Conservation (phyloP, 2,888 invertebrate genomes). For the Calliopum simillimum region DNA sequence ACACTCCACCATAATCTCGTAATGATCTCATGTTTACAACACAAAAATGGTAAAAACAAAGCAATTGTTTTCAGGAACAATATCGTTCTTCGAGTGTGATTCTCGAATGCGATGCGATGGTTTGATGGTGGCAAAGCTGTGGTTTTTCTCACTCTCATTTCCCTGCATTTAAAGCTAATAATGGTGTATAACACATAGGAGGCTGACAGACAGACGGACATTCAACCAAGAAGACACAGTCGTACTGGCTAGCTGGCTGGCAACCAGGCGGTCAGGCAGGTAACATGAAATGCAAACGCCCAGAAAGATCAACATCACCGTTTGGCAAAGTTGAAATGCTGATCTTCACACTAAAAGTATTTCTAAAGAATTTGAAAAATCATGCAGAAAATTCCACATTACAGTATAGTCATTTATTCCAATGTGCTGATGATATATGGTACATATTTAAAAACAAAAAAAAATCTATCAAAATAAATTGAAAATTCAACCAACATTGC, state of each 20-base stretch:
- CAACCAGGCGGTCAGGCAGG: slow-evolving; percentile 29
- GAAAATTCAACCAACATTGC: too few species aligned
- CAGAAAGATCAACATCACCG: slow-evolving; percentile 54
- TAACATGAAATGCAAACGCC: slow-evolving; percentile 52
- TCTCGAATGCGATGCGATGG: slow-evolving; percentile 4
- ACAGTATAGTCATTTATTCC: too few species aligned
- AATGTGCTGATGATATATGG: too few species aligned
- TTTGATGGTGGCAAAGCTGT: slow-evolving; percentile 49
- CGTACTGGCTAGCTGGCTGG: not conserved
- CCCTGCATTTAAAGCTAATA: slow-evolving; percentile 56
- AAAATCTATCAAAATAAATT: too few species aligned
- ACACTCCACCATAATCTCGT: slow-evolving; percentile 42
- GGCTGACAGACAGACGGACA: not conserved
- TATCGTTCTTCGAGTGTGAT: slow-evolving; percentile 59
- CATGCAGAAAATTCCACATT: too few species aligned
- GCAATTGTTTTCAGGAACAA: slow-evolving; percentile 53
- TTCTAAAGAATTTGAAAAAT: too few species aligned
- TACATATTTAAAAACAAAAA: too few species aligned
- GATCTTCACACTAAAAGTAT: not conserved
- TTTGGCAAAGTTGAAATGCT: slow-evolving; percentile 29
- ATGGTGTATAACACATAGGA: slow-evolving; percentile 44
- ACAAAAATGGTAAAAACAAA: slow-evolving; percentile 41
- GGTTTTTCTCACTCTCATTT: slow-evolving; percentile 61
- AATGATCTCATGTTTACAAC: slow-evolving; percentile 46
- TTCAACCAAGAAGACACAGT: too few species aligned